Evolutionary conservation across 2,797 vertebrate genomes (phyloP).

Genomic region (Macroramphosus scolopax): DNA sequence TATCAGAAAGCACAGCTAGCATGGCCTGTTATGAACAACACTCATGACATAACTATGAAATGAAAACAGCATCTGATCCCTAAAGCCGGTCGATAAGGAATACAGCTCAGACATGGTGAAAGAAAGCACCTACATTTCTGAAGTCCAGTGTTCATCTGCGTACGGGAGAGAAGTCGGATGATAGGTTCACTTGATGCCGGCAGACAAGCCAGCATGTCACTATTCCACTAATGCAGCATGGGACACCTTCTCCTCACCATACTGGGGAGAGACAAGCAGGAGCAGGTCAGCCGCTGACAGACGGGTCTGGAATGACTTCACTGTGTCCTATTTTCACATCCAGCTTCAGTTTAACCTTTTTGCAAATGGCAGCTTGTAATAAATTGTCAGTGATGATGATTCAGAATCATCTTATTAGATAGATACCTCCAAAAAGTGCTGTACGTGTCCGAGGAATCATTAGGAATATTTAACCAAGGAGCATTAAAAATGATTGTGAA

Average conservation of each 20-base stretch:
- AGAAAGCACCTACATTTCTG: slow-evolving; percentile 93
- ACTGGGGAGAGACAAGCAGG: slow-evolving; percentile 70
- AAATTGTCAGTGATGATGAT: slow-evolving; percentile 13
- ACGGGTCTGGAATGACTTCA: slow-evolving; percentile 39
- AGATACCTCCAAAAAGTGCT: too few relatives aligned
- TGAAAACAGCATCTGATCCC: too few relatives aligned
- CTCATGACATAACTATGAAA: too few relatives aligned
- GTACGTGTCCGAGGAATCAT: too few relatives aligned
- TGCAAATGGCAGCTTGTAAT: slow-evolving; percentile 37
- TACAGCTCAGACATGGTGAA: not conserved
- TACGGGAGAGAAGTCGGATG: slow-evolving; percentile 89
- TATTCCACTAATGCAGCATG: slow-evolving; percentile 87
- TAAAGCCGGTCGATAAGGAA: too few relatives aligned
- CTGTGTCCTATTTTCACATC: slow-evolving; percentile 24
- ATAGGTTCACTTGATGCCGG: slow-evolving; percentile 89
- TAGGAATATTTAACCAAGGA: too few relatives aligned
- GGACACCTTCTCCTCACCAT: slow-evolving; percentile 83
- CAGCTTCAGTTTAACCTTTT: slow-evolving; percentile 39
- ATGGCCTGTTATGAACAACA: too few relatives aligned
- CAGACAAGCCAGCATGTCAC: slow-evolving; percentile 97
- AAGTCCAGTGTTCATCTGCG: slow-evolving; percentile 99
- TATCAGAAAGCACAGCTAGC: too few relatives aligned
- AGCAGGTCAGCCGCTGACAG: slow-evolving; percentile 17
- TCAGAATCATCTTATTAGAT: too few relatives aligned
- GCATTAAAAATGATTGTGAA: too few relatives aligned